Conservation (phyloP, 2,797 vertebrate genomes). For the Avahi laniger region DNA sequence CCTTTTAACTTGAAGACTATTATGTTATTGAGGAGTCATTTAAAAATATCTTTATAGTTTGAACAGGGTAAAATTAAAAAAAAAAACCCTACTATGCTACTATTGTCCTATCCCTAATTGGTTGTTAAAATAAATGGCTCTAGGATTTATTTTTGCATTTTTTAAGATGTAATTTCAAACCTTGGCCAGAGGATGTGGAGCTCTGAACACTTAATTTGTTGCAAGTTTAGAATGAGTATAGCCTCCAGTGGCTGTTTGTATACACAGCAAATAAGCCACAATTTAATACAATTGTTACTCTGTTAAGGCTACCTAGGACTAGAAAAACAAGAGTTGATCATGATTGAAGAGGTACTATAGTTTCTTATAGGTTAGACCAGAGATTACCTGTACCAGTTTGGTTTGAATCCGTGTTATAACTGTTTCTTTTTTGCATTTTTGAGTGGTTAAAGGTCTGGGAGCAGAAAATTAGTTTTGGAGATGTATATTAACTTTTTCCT, state of each 20-base stretch:
- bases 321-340: not conserved
- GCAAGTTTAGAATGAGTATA: slow-evolving; percentile 18
- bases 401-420: slow-evolving; percentile 5
- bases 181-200: not conserved
- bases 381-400: not conserved
- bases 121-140: slow-evolving; percentile 42
- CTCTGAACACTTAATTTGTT: slow-evolving; percentile 64
- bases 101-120: not conserved
- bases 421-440: not conserved
- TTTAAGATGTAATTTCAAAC: slow-evolving; percentile 54
- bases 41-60: slow-evolving; percentile 30
- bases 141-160: slow-evolving; percentile 14
- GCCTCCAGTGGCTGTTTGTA: not conserved
- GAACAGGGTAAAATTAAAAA: slow-evolving; percentile 12
- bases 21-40: slow-evolving; percentile 42
- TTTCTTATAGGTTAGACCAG: not conserved
- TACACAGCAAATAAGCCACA: slow-evolving; percentile 2
- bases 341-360: not conserved
- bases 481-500: not conserved
- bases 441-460: slow-evolving; percentile 7
- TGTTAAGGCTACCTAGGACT: slow-evolving; percentile 26
- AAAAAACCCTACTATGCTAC: not conserved
- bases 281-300: slow-evolving; percentile 33
- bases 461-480: slow-evolving; percentile 9
- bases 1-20: slow-evolving; percentile 49